Base-by-base conservation (phyloP, 2,888 invertebrate genomes). In the Clistopyga incitator region DNA sequence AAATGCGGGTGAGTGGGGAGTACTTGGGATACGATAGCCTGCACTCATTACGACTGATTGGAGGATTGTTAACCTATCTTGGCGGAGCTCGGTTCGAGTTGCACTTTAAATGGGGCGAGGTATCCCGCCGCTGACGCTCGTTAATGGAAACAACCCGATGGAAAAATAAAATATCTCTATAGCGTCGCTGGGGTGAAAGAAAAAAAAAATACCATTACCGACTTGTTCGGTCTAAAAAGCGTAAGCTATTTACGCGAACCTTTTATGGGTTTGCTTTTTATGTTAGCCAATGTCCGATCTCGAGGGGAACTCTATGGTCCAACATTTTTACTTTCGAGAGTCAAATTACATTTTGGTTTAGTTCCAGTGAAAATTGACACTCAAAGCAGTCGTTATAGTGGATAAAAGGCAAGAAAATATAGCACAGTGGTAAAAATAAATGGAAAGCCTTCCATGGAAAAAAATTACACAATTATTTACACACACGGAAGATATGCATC, bases 1-100 rank as follows among this genome's bases (percentile, higher is more conserved):
- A 79, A 75, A 50, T 20, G 34, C 68, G 67, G 52, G 45, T 67
- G 42, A 54, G 11, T n/a, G 45, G 25, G 25, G 18, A 42, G 42
- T 75, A 23, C 3, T 75, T 56, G 11, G 38, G 67, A 71, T 56
- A 61, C 68, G 67, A 34, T 52, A 25, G 78, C 34, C 45, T 23
- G 18, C 20, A 68, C 71, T 83, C 79, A 76, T 83, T 83, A 83
- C 71, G 34, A 59, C 59, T 79, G 82, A 83, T 76, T 83, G 79
- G 67, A 67, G 59, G 67, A 76, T 79, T 76, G 76, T 79, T 79
- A 67, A 76, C 71, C 52, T 59, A 54, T 76, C 34, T 80, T 52
- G 20, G 52, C 59, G 23, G 38, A 29, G 59, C 42, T 54, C 38
- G 56, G 70, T 29, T 83, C 79, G 65, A 76, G 52, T 79, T 67